Percentiles rank a stretch among this genome's conserved stretches.
Evolutionary conservation across 2,888 invertebrate species (phyloP).

Genomic region (Meta bourneti): DNA sequence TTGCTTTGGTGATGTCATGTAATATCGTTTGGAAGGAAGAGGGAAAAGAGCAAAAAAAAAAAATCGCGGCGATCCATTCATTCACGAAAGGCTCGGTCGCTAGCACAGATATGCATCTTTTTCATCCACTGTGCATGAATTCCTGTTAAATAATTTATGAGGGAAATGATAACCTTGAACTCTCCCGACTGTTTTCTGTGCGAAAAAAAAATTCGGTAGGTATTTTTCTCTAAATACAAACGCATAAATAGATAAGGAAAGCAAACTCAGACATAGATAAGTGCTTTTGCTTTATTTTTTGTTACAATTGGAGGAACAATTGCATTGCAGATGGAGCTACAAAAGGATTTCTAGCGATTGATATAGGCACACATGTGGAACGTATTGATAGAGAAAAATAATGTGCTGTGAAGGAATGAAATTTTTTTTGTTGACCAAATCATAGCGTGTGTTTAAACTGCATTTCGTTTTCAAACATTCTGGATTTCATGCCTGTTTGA

Average conservation of each 20-base stretch:
- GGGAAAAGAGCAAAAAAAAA: neutral
- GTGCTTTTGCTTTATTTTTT: neutral
- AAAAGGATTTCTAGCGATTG: neutral
- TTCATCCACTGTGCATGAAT: conserved; percentile 14
- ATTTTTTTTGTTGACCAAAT: too few species aligned
- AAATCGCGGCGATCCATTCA: neutral
- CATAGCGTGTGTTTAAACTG: too few species aligned
- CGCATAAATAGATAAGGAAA: neutral
- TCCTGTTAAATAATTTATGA: conserved; percentile 61
- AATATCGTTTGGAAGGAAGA: neutral
- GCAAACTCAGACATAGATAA: neutral
- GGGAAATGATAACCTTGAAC: conserved; percentile 21
- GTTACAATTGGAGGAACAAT: neutral
- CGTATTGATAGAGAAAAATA: too few species aligned
- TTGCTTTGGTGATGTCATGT: neutral
- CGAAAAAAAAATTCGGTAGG: neutral
- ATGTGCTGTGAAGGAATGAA: too few species aligned
- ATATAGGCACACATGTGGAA: neutral
- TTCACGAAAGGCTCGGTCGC: neutral
- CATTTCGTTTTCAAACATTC: too few species aligned
- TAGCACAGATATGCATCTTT: neutral
- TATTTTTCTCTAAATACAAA: neutral
- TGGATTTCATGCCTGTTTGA: too few species aligned
- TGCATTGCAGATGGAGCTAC: neutral
- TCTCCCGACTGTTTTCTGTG: neutral